These are phyloP conservation scores for Epinephelus cyanopodus DNA, from an alignment of 2,113 vertebrate species.

Conservation along the genomic window DNA sequence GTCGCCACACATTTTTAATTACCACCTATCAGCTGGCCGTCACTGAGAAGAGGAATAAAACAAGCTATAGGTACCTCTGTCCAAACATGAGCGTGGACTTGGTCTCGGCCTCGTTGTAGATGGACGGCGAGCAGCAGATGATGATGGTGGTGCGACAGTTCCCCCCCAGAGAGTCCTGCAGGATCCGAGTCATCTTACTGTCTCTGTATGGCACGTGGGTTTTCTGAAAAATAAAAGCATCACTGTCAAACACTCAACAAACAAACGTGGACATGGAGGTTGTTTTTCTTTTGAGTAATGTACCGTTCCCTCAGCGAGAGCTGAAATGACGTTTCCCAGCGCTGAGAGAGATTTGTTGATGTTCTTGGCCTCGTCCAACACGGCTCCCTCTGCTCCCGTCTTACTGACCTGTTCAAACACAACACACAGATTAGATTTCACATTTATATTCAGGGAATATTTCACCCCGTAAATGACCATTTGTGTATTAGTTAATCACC, in stretches of 20 bases:
- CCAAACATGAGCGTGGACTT: slow-evolving; percentile 97
- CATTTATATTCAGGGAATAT: too few relatives aligned
- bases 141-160: slow-evolving; percentile 97
- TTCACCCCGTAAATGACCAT: too few relatives aligned
- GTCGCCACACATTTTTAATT: background rate
- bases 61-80: slow-evolving; percentile 85
- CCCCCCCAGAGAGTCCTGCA: slow-evolving; percentile 95
- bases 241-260: background rate
- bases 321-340: slow-evolving; percentile 96
- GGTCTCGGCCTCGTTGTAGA: slow-evolving; percentile 94
- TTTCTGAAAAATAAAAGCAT: slow-evolving; percentile 83
- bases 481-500: too few relatives aligned
- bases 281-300: background rate
- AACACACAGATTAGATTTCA: background rate
- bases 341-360: slow-evolving; percentile 98
- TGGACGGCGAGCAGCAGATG: slow-evolving; percentile 95
- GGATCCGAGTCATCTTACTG: slow-evolving; percentile 97
- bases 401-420: slow-evolving; percentile 92
- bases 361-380: slow-evolving; percentile 97
- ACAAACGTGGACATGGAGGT: background rate
- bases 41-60: background rate
- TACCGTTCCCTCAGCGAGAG: slow-evolving; percentile 92
- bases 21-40: too few relatives aligned
- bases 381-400: slow-evolving; percentile 95
- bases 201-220: slow-evolving; percentile 94